A percentile compares a stretch with the other conserved stretches of the same genome.
phyloP scores from a whole-genome alignment of 2,113 vertebrate species.

The Melanerpes aurifrons region DNA sequence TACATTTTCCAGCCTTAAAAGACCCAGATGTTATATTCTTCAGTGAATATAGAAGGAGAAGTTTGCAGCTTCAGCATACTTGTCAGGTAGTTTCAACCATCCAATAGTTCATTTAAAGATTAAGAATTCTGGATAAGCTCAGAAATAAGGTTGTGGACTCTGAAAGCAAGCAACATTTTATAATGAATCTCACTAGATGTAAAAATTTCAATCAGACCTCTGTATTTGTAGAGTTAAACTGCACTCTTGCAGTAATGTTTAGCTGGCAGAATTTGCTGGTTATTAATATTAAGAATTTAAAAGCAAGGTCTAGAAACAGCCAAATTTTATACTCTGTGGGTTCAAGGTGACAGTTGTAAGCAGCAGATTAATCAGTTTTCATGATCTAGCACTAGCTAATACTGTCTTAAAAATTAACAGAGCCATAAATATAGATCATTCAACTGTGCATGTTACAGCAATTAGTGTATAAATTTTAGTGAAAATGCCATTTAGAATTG shows the following conservation, averaged over 20 bases:
- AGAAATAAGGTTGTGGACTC: not conserved
- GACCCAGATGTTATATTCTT: not conserved
- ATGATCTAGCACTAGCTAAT: not conserved
- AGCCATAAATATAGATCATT: not conserved
- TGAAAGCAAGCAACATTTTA: not conserved
- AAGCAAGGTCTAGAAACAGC: not conserved
- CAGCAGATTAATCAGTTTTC: not conserved
- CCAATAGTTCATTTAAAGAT: not conserved
- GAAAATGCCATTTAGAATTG: not conserved
- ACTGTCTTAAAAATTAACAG: not conserved
- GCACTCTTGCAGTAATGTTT: not conserved
- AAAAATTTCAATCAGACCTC: slow-evolving; percentile 8
- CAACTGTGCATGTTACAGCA: not conserved
- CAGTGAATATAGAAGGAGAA: not conserved
- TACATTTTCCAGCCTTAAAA: not conserved
- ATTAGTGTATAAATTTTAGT: not conserved
- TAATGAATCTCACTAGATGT: slow-evolving; percentile 20
- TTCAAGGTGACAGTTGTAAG: not conserved
- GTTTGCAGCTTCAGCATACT: not conserved
- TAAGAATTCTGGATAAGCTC: not conserved
- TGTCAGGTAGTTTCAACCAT: not conserved
- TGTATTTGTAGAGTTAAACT: not conserved
- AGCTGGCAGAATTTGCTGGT: not conserved
- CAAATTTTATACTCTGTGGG: not conserved
- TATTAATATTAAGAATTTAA: not conserved